Conservation (phyloP, 2,888 invertebrate genomes). For the Eristalis intricaria region DNA sequence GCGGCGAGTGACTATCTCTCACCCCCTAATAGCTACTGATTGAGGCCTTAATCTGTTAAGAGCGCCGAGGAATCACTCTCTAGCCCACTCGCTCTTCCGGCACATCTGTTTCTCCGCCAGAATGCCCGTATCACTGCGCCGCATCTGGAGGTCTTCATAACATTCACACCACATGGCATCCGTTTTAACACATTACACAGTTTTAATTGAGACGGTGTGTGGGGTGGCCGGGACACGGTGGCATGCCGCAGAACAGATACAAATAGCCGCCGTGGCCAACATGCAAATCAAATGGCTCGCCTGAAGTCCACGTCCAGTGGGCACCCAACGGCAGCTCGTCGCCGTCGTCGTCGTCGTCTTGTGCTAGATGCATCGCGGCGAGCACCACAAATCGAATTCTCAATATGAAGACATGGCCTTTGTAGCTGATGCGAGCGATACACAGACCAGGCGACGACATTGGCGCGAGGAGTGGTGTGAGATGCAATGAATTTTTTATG, state of each 20-base stretch:
- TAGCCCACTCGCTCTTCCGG: background rate
- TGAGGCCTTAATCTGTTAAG: slow-evolving; percentile 63
- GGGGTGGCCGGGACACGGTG: background rate
- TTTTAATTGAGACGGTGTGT: slow-evolving; percentile 47
- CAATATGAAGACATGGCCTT: slow-evolving; percentile 48
- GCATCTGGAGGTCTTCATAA: slow-evolving; percentile 37
- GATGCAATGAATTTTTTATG: slow-evolving; percentile 36
- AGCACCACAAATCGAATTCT: slow-evolving; percentile 35
- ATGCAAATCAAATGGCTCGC: slow-evolving; percentile 62
- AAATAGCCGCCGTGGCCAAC: slow-evolving; percentile 21
- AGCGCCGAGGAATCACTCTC: background rate
- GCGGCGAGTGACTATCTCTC: slow-evolving; percentile 23
- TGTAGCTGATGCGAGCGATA: slow-evolving; percentile 38
- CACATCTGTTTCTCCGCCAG: background rate
- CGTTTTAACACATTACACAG: slow-evolving; percentile 54
- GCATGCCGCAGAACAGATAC: slow-evolving; percentile 26
- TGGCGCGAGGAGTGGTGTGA: background rate
- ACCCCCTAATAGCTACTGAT: slow-evolving; percentile 65
- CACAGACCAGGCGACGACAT: slow-evolving; percentile 3
- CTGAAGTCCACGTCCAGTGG: slow-evolving; percentile 8
- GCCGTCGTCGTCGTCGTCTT: slow-evolving; percentile 21
- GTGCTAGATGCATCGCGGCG: slow-evolving; percentile 40
- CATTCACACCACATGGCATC: slow-evolving; percentile 56
- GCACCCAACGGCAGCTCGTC: slow-evolving; percentile 16
- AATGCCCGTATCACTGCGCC: background rate